These are phyloP conservation scores for Andrena chrysosceles DNA, from an alignment of 2,888 invertebrate species.

Conservation along the genomic window DNA sequence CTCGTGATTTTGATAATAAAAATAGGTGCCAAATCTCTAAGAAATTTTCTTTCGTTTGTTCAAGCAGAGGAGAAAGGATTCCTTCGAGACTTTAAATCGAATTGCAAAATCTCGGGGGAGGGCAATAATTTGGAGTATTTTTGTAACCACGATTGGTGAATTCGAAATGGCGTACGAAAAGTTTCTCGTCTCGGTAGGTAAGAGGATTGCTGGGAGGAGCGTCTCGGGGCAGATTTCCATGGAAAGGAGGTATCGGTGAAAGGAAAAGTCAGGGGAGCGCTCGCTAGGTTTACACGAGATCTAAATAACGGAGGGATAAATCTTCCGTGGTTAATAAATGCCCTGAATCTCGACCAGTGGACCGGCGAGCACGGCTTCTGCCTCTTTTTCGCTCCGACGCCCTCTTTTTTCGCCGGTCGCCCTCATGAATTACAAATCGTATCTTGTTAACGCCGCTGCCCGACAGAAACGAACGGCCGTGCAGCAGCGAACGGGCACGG, in stretches of 20 bases:
- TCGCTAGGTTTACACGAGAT: constrained; percentile 8
- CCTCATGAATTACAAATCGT: constrained; percentile 71
- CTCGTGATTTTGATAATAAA: constrained; percentile 9
- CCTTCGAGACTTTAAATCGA: neutral
- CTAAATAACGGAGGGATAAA: constrained; percentile 52
- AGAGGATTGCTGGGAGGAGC: neutral
- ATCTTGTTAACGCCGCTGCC: constrained; percentile 60
- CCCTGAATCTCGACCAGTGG: constrained; percentile 24
- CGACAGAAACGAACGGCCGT: constrained; percentile 28
- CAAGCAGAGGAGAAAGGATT: neutral
- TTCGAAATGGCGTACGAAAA: neutral
- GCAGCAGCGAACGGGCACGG: neutral
- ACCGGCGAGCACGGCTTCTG: constrained; percentile 19
- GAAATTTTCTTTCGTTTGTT: constrained; percentile 1
- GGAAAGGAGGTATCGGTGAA: neutral
- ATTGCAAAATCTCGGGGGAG: neutral
- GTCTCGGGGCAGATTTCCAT: neutral
- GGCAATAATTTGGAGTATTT: neutral
- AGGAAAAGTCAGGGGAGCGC: neutral
- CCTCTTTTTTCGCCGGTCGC: constrained; percentile 32
- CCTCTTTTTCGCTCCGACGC: constrained; percentile 38
- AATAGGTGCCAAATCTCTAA: neutral
- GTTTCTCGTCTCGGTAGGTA: neutral
- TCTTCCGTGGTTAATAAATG: constrained; percentile 59
- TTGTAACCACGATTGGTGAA: too few relatives aligned